Evolutionary conservation across 2,797 vertebrate genomes (phyloP).

Genomic region (Epinephelus awoara): DNA sequence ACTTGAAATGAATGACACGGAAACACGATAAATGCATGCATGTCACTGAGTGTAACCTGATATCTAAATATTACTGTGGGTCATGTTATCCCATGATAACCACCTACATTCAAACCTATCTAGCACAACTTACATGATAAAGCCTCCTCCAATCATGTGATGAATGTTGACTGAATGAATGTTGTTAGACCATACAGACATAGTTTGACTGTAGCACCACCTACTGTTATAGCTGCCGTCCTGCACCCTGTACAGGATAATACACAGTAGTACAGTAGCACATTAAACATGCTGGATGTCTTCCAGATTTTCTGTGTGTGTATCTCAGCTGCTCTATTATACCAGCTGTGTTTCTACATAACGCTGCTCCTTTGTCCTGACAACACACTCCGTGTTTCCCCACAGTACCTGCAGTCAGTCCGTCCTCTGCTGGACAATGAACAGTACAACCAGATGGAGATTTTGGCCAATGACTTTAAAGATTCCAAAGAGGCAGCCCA

Average conservation of each 20-base stretch:
- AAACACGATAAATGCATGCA: neutral
- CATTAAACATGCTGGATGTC: neutral
- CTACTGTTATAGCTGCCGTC: neutral
- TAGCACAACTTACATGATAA: neutral
- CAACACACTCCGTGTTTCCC: neutral
- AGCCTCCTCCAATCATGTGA: neutral
- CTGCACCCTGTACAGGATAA: conserved; percentile 3
- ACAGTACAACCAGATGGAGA: conserved; percentile 87
- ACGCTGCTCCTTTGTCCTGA: conserved; percentile 21
- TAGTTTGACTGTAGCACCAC: neutral
- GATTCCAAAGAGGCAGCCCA: conserved; percentile 82
- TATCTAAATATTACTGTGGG: neutral
- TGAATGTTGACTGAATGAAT: neutral
- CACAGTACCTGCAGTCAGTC: conserved; percentile 95
- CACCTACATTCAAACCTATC: neutral
- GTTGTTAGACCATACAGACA: neutral
- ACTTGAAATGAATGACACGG: neutral
- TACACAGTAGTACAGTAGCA: neutral
- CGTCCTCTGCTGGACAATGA: conserved; percentile 88
- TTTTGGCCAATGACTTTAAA: conserved; percentile 91
- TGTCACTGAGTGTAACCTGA: neutral
- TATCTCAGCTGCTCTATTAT: neutral
- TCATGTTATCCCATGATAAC: neutral
- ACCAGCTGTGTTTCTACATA: conserved; percentile 1
- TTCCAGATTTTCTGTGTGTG: conserved; percentile 26